These are phyloP conservation scores for Argyresthia goedartella DNA, from an alignment of 2,888 invertebrate genomes.

Conservation along the genomic window DNA sequence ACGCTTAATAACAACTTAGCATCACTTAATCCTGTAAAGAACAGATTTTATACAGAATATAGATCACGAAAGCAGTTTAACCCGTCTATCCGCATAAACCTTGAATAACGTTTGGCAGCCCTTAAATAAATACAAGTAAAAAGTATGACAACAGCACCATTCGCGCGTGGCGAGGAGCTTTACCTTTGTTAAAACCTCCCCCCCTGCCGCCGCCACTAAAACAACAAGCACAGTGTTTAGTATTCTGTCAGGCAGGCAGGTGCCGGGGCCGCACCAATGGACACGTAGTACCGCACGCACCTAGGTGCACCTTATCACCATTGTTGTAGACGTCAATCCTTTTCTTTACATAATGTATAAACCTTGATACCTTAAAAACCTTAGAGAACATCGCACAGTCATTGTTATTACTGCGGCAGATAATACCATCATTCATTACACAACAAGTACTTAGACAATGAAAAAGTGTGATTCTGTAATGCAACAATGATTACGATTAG, in stretches of 20 bases:
- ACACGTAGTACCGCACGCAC: slow-evolving; percentile 69
- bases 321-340: slow-evolving; percentile 62
- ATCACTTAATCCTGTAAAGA: too few relatives aligned
- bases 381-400: slow-evolving; percentile 41
- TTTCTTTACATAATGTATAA: slow-evolving; percentile 70
- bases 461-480: not conserved
- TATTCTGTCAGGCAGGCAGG: slow-evolving; percentile 73
- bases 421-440: not conserved
- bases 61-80: too few relatives aligned
- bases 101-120: slow-evolving; percentile 53
- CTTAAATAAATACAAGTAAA: slow-evolving; percentile 57
- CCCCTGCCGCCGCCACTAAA: slow-evolving; percentile 95
- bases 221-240: slow-evolving; percentile 87
- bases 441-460: not conserved
- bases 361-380: slow-evolving; percentile 64
- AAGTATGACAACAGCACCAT: slow-evolving; percentile 80
- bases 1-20: too few relatives aligned
- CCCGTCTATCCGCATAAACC: too few relatives aligned
- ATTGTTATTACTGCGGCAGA: not conserved
- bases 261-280: slow-evolving; percentile 16
- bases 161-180: slow-evolving; percentile 83
- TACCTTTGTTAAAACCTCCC: slow-evolving; percentile 98
- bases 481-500: not conserved
- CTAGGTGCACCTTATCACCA: slow-evolving; percentile 62
- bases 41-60: too few relatives aligned